Evolutionary conservation across 2,797 vertebrate genomes (phyloP).

Genomic region (Ciconia nigra): DNA sequence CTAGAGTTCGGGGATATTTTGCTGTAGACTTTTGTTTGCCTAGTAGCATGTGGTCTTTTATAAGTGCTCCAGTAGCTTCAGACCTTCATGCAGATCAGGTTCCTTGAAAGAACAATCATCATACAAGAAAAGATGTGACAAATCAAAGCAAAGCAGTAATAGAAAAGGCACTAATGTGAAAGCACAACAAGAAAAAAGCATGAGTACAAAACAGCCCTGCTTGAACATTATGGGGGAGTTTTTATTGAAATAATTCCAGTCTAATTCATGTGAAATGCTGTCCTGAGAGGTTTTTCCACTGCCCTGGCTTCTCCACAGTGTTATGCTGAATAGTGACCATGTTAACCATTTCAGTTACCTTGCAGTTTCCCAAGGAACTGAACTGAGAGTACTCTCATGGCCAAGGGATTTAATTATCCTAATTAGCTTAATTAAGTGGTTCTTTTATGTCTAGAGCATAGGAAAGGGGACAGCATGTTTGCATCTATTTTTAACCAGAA

Average conservation of each 20-base stretch:
- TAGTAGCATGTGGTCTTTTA: not conserved
- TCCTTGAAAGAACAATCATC: not conserved
- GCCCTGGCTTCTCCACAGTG: not conserved
- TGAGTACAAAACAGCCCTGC: not conserved
- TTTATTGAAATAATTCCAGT: not conserved
- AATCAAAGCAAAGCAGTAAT: not conserved
- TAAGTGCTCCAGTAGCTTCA: not conserved
- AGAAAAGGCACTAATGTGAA: not conserved
- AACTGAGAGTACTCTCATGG: not conserved
- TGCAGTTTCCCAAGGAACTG: not conserved
- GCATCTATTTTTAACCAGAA: not conserved
- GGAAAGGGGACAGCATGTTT: not conserved
- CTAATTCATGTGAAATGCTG: not conserved
- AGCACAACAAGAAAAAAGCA: not conserved
- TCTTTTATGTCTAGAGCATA: not conserved
- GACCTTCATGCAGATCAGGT: not conserved
- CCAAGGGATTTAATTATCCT: not conserved
- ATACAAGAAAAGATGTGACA: not conserved
- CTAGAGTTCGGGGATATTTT: not conserved
- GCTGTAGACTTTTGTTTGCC: not conserved
- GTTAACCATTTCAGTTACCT: not conserved
- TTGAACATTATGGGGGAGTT: not conserved
- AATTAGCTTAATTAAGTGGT: slow-evolving; percentile 24
- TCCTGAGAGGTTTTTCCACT: not conserved
- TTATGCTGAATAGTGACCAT: not conserved